Evolutionary conservation across 1,140 invertebrate genomes (phyloP).

Genomic region (Chrysomallon squamiferum): DNA sequence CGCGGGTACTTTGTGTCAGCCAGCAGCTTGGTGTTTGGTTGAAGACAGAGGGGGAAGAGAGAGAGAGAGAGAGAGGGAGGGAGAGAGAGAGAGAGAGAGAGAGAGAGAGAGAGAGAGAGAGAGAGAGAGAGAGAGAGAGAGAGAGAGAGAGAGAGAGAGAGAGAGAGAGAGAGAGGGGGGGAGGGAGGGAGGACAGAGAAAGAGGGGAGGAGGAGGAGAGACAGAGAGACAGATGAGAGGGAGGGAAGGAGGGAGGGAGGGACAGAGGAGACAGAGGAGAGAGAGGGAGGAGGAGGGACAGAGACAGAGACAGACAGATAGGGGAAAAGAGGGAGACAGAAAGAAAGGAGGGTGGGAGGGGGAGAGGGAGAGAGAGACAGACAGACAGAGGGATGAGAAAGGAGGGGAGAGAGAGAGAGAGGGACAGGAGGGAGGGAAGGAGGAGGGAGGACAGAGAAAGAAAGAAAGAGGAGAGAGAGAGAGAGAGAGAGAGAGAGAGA

Average conservation of each 20-base stretch:
- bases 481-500: background rate
- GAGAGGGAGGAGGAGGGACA: too few species aligned
- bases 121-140: background rate
- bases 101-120: background rate
- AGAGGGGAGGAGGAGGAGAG: too few species aligned
- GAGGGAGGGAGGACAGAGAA: too few species aligned
- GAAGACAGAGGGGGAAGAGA: too few species aligned
- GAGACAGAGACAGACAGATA: background rate
- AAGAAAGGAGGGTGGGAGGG: background rate
- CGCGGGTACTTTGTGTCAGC: too few species aligned
- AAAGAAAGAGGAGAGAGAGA: background rate
- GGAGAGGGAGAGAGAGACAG: background rate
- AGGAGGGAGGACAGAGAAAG: background rate
- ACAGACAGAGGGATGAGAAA: background rate
- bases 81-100: background rate
- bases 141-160: too few species aligned
- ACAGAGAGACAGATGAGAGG: too few species aligned
- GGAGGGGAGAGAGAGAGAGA: background rate
- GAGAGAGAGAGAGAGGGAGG: background rate
- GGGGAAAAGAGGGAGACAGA: background rate
- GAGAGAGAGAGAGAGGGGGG: too few species aligned
- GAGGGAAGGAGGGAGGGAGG: too few species aligned
- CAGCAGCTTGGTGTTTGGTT: too few species aligned
- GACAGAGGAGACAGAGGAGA: too few species aligned
- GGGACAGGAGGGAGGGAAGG: constrained; percentile 1